Conservation (phyloP, 1,140 invertebrate genomes). For the Diorhabda carinulata region DNA sequence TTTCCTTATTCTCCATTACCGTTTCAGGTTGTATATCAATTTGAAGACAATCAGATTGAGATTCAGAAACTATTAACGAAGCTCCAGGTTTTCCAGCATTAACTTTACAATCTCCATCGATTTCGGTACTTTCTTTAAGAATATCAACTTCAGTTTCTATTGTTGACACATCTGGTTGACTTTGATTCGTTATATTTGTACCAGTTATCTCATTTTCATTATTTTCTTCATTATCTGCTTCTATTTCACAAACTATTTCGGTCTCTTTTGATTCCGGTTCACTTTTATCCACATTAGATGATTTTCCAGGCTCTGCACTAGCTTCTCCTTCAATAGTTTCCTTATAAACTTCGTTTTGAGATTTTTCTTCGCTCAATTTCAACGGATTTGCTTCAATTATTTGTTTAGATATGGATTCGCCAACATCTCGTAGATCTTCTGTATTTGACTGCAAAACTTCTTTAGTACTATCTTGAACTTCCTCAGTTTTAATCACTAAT, state of each 20-base stretch:
- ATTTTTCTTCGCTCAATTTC: no score
- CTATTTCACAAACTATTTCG: not conserved
- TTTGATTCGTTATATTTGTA: not conserved
- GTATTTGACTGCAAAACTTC: not conserved
- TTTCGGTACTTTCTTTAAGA: no score
- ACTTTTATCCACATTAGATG: not conserved
- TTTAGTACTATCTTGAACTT: constrained; percentile 4
- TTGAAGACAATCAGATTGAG: no score
- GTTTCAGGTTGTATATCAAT: no score
- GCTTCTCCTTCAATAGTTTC: constrained; percentile 5
- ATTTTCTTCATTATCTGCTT: not conserved
- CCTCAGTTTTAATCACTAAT: no score
- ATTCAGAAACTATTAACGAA: no score
- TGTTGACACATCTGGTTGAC: not conserved
- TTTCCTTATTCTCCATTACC: no score
- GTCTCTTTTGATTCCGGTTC: constrained; percentile 1
- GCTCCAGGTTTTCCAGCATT: no score
- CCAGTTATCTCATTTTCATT: not conserved
- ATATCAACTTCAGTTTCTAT: not conserved
- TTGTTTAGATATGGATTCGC: not conserved
- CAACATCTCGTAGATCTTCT: not conserved
- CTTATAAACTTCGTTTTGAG: constrained; percentile 3
- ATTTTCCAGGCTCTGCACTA: no score
- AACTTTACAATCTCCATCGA: no score
- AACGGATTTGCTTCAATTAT: not conserved